Percentiles rank a stretch among this genome's conserved stretches.
These are phyloP conservation scores for Steinernema carpocapsae DNA, from an alignment of 2,888 invertebrate species.

Conservation along the genomic window DNA sequence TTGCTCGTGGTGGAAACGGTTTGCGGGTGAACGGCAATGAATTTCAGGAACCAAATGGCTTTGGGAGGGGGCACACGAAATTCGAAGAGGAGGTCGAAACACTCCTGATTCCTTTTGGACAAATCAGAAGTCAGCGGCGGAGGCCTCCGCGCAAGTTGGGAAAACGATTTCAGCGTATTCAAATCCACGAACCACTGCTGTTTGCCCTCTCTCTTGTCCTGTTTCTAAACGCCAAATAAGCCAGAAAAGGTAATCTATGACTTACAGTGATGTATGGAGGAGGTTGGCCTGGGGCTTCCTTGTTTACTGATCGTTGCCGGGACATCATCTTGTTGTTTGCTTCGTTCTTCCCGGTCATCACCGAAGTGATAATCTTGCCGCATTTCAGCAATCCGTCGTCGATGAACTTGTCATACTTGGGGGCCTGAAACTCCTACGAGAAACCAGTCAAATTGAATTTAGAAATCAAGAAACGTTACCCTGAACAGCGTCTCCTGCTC, in stretches of 20 bases:
- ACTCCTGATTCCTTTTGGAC: conserved; percentile 47
- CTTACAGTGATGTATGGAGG: not conserved
- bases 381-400: conserved; percentile 44
- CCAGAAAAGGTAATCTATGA: not conserved
- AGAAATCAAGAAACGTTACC: not conserved
- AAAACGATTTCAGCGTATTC: conserved; percentile 44
- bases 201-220: too few relatives aligned
- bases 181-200: conserved; percentile 55
- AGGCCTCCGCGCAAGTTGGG: conserved; percentile 40
- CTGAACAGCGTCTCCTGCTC: conserved; percentile 54
- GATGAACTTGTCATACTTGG: conserved; percentile 30
- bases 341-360: conserved; percentile 50
- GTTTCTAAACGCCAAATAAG: not conserved
- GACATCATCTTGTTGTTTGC: conserved; percentile 38
- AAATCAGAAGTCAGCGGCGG: conserved; percentile 37
- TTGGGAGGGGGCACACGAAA: conserved; percentile 50
- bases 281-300: conserved; percentile 33
- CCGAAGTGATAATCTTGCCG: conserved; percentile 41
- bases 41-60: conserved; percentile 51
- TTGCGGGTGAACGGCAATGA: conserved; percentile 29
- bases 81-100: conserved; percentile 51
- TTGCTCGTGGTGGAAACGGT: conserved; percentile 46
- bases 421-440: conserved; percentile 28
- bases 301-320: conserved; percentile 38
- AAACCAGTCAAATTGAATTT: conserved; percentile 19